phyloP scores from a whole-genome alignment of 2,888 invertebrate species.

The Dolichopus griseipennis region DNA sequence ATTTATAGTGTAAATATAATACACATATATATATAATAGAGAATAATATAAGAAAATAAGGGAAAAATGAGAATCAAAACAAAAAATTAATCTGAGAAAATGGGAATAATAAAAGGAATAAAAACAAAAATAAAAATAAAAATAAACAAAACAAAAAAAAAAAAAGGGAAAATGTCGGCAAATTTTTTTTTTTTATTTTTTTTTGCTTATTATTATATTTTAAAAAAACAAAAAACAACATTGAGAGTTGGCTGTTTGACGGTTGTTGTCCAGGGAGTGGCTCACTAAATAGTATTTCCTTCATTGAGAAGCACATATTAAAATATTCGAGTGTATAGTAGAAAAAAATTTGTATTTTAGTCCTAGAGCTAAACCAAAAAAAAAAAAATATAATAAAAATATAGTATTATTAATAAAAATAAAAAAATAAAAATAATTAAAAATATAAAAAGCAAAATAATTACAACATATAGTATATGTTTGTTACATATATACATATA shows the following conservation, averaged over 20 bases:
- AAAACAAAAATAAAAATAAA: too few species aligned
- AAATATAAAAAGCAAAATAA: not conserved
- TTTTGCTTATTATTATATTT: not conserved
- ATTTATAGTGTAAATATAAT: too few species aligned
- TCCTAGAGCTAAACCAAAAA: not conserved
- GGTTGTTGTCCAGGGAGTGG: conserved; percentile 11
- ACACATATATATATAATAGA: too few species aligned
- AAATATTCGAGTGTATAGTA: not conserved
- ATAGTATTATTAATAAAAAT: not conserved
- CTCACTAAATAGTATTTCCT: conserved; percentile 5
- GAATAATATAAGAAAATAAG: too few species aligned
- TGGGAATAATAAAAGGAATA: too few species aligned
- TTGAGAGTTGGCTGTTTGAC: not conserved
- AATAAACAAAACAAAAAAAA: not conserved
- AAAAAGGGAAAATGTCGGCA: not conserved
- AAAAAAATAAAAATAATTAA: not conserved
- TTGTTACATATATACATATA: not conserved
- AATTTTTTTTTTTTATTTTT: not conserved
- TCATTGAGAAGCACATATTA: conserved; percentile 6
- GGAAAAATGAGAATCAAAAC: not conserved
- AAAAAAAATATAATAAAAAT: too few species aligned
- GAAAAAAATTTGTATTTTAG: not conserved
- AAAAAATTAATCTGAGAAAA: not conserved
- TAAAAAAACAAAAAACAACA: not conserved
- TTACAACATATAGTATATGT: not conserved